Evolutionary conservation across 1,140 invertebrate genomes (phyloP).

Genomic region (Melitaea cinxia): DNA sequence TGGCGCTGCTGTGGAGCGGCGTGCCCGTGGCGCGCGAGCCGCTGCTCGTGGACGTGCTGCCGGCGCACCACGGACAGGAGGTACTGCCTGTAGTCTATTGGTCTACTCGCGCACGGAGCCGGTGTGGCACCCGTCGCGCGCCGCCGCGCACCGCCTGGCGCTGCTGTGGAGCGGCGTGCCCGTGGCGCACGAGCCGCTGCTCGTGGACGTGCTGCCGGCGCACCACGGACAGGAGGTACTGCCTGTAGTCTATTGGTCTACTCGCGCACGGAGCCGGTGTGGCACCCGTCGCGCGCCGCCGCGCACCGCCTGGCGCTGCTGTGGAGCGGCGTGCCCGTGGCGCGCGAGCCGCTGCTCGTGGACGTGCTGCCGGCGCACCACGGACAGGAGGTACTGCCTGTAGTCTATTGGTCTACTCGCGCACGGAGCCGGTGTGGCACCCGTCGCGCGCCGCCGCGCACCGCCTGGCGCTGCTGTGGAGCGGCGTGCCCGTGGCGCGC

Average conservation of each 20-base stretch:
- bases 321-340: conserved; percentile 88
- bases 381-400: conserved; percentile 83
- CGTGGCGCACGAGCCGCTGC: conserved; percentile 81
- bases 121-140: conserved; percentile 91
- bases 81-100: too few species aligned
- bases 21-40: conserved; percentile 84
- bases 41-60: conserved; percentile 79
- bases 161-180: conserved; percentile 89
- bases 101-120: conserved; percentile 83
- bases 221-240: conserved; percentile 86
- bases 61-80: conserved; percentile 78
- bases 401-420: too few species aligned
- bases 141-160: conserved; percentile 89
- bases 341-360: conserved; percentile 81
- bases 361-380: conserved; percentile 83
- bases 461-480: too few species aligned
- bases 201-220: conserved; percentile 82
- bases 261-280: conserved; percentile 91
- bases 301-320: conserved; percentile 91
- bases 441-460: too few species aligned
- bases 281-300: conserved; percentile 90
- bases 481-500: too few species aligned
- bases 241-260: too few species aligned
- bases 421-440: too few species aligned
- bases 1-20: conserved; percentile 90